Evolutionary conservation across 2,113 vertebrate genomes (phyloP).

Genomic region (Dromaius novaehollandiae): DNA sequence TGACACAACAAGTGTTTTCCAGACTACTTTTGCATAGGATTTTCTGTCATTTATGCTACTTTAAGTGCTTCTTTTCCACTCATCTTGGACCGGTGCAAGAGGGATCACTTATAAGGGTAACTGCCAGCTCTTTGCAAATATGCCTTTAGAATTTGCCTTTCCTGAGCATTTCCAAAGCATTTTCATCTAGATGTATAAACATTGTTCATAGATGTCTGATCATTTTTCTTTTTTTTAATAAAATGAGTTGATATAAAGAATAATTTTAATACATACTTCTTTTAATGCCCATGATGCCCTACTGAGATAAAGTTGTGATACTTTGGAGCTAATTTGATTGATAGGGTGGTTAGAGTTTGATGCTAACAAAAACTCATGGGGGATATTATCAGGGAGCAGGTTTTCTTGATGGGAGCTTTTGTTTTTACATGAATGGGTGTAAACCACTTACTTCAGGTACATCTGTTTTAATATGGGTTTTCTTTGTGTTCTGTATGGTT

Average conservation of each 20-base stretch:
- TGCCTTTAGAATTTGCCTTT: neutral
- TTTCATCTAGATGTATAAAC: neutral
- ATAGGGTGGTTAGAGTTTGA: neutral
- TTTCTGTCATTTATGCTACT: neutral
- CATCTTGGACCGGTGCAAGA: neutral
- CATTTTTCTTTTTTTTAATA: neutral
- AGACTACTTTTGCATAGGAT: neutral
- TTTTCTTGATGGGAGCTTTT: slow-evolving; percentile 6
- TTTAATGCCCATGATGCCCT: neutral
- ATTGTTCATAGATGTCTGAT: neutral
- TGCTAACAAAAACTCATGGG: neutral
- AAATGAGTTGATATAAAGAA: neutral
- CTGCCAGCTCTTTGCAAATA: neutral
- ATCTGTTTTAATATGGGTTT: neutral
- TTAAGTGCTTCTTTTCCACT: neutral
- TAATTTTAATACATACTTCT: neutral
- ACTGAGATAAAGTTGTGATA: neutral
- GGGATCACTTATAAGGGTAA: neutral
- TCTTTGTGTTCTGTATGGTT: neutral
- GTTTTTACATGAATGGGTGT: neutral
- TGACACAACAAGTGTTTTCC: neutral
- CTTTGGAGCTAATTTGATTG: neutral
- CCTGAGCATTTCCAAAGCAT: neutral
- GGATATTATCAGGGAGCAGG: neutral
- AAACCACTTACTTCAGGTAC: neutral